Conservation (phyloP, 2,113 vertebrate genomes). For the Lycocorax pyrrhopterus region DNA sequence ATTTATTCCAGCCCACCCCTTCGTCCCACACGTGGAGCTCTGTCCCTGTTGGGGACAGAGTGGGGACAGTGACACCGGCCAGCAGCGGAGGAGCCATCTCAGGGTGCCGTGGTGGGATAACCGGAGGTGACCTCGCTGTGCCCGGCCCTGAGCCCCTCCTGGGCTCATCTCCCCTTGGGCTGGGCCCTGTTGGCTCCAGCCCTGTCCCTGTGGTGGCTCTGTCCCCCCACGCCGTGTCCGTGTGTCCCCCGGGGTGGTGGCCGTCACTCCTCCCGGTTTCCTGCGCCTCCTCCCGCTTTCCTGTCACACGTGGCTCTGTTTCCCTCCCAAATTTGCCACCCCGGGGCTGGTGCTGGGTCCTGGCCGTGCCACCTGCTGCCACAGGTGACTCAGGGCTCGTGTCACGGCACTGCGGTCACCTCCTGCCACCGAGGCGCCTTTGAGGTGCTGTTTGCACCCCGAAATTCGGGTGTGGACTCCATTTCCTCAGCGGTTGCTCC, state of each 20-base stretch:
- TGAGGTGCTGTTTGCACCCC: background rate
- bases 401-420: fast-evolving
- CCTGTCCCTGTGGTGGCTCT: background rate
- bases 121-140: fast-evolving
- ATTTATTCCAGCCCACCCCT: background rate
- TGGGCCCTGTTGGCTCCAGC: background rate
- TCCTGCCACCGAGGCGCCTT: background rate
- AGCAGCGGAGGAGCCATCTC: fast-evolving
- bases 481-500: background rate
- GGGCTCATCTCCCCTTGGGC: background rate
- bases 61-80: background rate
- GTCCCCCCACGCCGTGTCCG: background rate
- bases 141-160: background rate
- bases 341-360: fast-evolving
- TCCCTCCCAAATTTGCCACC: background rate
- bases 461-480: background rate
- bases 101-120: fast-evolving
- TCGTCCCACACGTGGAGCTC: fast-evolving
- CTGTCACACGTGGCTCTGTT: fast-evolving
- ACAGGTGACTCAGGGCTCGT: background rate
- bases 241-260: background rate
- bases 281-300: background rate
- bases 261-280: background rate
- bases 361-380: background rate
- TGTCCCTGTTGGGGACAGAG: background rate